These are phyloP conservation scores for Girardia tigrina DNA, from an alignment of 2,888 invertebrate genomes.

Conservation along the genomic window DNA sequence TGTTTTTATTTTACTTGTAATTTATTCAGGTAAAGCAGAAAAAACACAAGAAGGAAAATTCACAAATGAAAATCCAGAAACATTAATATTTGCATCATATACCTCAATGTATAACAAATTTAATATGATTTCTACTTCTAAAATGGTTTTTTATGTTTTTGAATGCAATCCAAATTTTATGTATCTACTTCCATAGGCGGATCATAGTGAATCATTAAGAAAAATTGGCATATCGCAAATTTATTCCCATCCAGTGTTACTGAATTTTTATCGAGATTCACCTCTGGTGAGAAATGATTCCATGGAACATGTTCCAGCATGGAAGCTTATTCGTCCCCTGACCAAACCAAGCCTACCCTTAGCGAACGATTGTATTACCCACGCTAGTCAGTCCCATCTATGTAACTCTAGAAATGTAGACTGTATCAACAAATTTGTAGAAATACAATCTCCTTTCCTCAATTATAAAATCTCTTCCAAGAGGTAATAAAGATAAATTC, in stretches of 20 bases:
- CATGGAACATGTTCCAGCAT: constrained; percentile 46
- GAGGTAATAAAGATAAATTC: too few species aligned
- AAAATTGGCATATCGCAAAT: constrained; percentile 47
- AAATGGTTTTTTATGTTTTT: not conserved
- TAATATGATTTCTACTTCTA: not conserved
- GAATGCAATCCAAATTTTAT: too few species aligned
- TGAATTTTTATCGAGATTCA: constrained; percentile 48
- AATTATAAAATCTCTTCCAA: not conserved
- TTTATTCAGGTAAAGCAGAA: not conserved
- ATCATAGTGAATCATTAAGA: constrained; percentile 47
- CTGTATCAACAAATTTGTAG: not conserved
- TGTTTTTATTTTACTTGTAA: not conserved
- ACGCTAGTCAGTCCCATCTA: not conserved
- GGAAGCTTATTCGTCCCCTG: constrained; percentile 49
- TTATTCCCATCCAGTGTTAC: constrained; percentile 48
- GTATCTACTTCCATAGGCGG: constrained; percentile 41
- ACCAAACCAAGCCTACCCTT: constrained; percentile 44
- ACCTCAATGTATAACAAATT: not conserved
- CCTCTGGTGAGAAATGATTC: constrained; percentile 49
- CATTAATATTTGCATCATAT: not conserved
- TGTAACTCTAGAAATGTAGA: not conserved
- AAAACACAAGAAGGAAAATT: not conserved
- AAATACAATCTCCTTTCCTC: not conserved
- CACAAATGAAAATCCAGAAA: not conserved
- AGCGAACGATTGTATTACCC: not conserved